A percentile compares a stretch with the other conserved stretches of the same genome.
phyloP scores from a whole-genome alignment of 2,888 invertebrate species.

The Leptinotarsa haldemani region DNA sequence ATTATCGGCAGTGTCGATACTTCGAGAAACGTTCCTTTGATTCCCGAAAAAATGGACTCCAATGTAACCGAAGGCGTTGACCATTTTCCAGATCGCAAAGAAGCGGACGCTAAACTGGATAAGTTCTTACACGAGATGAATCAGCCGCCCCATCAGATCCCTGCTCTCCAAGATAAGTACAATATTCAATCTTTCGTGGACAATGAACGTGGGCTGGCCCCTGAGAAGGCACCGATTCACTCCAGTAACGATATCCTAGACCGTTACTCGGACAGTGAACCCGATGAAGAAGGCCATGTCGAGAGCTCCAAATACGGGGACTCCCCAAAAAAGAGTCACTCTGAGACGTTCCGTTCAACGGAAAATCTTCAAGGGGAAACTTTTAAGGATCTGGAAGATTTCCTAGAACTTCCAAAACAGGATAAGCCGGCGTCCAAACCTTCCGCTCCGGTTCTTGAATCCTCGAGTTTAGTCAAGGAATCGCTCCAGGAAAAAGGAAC shows the following conservation, averaged over 20 bases:
- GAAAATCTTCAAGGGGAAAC: conserved; percentile 34
- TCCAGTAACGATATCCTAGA: conserved; percentile 65
- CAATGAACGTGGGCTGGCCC: conserved; percentile 54
- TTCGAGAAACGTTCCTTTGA: conserved; percentile 38
- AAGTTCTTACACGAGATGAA: conserved; percentile 57
- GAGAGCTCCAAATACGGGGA: conserved; percentile 56
- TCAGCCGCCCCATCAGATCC: conserved; percentile 33
- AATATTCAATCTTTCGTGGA: conserved; percentile 60
- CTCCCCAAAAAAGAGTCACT: conserved; percentile 47
- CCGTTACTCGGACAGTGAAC: conserved; percentile 69
- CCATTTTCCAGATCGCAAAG: conserved; percentile 59
- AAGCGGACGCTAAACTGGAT: conserved; percentile 59
- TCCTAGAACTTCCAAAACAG: conserved; percentile 47
- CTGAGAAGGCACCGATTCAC: conserved; percentile 34
- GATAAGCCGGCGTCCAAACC: conserved; percentile 9
- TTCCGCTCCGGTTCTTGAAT: conserved; percentile 7
- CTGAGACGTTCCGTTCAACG: conserved; percentile 42
- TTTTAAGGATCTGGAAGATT: conserved; percentile 57
- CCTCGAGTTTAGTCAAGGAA: not conserved
- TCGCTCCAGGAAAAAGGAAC: not conserved
- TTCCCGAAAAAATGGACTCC: conserved; percentile 58
- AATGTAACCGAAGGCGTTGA: conserved; percentile 62
- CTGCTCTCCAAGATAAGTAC: conserved; percentile 38
- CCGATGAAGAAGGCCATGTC: conserved; percentile 65
- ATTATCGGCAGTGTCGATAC: conserved; percentile 51